Evolutionary conservation across 2,113 vertebrate species (phyloP), one percentile per base, ranked within the genome.

Genomic region (Atlantisia rogersi): DNA sequence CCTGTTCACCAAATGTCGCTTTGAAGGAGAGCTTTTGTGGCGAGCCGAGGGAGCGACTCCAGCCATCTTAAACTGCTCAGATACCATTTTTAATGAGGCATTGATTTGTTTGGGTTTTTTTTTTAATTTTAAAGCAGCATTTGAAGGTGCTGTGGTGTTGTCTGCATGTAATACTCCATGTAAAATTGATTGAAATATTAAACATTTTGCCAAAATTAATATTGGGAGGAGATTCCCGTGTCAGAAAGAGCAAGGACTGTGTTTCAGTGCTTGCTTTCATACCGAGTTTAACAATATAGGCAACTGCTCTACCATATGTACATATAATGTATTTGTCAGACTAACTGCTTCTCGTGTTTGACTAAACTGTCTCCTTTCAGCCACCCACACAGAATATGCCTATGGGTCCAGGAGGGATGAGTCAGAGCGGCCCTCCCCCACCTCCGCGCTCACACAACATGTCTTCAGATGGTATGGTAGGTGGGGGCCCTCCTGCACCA

Each of bases 311-410:
- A 84, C 85, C 94, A 60, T 92, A 92, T 97, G 94, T 91, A 97
- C 96, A 81, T 94, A 92, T 40, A 94, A 80, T 96, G 28, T 93
- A 85, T 97, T 97, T 95, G 95, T 97, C 94, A 96, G 95, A 82
- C 87, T 97, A 94, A 97, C 77, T 95, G 94, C 94, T 97, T 95
- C 95, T 97, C 15, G 70, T 97, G 94, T 97, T 97, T 98, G 94
- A 97, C 93, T 97, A 94, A 97, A 97, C 97, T 98, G 96, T 96
- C 97, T 98, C 88, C 98, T 97, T 98, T 93, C 97, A 99, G 99
- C 99, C 99, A 86, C 99, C 99, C 95, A 99, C 99, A 97, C 99
- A 99, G 98, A 99, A 98, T 98, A 99, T 99, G 99, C 98, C 99
- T 93, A 99, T 99, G 99, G 99, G 99, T 97, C 99, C 99, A 37